A percentile compares a stretch with the other conserved stretches of the same genome.
Evolutionary conservation across 2,797 vertebrate species (phyloP).

Genomic region (Odontamblyopus lacepedii): DNA sequence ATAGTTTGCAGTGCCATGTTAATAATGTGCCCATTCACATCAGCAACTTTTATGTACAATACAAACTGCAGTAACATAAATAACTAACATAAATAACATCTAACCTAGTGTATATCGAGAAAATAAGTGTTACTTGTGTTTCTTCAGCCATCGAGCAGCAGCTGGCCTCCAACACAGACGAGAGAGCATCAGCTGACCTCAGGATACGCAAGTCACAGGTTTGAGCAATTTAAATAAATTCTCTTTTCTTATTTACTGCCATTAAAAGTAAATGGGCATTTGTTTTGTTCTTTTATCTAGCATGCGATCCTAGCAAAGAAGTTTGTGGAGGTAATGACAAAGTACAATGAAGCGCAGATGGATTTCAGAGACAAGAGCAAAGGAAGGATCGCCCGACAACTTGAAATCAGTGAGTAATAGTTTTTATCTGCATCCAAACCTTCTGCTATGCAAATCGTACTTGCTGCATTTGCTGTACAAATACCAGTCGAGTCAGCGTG

Average conservation of each 20-base stretch:
- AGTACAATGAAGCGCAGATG: constrained; percentile 91
- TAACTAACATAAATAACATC: too few relatives aligned
- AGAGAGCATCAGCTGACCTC: constrained; percentile 86
- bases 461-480: too few relatives aligned
- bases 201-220: constrained; percentile 97
- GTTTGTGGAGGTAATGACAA: constrained; percentile 96
- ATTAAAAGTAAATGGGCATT: background rate
- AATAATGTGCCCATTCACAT: too few relatives aligned
- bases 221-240: constrained; percentile 12
- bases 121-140: background rate
- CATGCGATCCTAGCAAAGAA: constrained; percentile 90
- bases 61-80: too few relatives aligned
- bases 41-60: too few relatives aligned
- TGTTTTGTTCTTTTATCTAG: constrained; percentile 53
- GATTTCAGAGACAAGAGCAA: constrained; percentile 94
- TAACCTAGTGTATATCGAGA: too few relatives aligned
- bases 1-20: too few relatives aligned
- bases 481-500: too few relatives aligned
- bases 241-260: background rate
- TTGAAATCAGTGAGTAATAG: constrained; percentile 88
- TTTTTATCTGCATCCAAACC: background rate
- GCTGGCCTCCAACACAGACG: constrained; percentile 86
- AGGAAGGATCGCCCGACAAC: constrained; percentile 89
- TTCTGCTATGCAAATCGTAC: too few relatives aligned
- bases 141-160: constrained; percentile 86